Evolutionary conservation across 2,113 vertebrate genomes (phyloP).

Genomic region (Galeopterus variegatus): DNA sequence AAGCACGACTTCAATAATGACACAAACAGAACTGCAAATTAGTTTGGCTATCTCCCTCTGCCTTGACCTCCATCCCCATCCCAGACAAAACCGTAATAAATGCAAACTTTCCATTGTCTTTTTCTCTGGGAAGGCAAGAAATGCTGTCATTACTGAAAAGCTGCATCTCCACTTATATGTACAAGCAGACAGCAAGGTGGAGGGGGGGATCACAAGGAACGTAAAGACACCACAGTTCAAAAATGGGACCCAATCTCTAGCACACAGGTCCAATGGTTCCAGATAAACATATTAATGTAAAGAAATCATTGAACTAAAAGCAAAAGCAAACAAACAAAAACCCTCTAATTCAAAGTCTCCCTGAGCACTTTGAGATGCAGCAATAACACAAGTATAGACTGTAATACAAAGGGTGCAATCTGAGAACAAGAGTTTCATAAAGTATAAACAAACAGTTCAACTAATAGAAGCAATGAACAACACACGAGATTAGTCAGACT

Average conservation of each 20-base stretch:
- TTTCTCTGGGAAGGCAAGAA: background rate
- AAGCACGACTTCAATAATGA: background rate
- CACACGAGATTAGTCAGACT: background rate
- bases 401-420: background rate
- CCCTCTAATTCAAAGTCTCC: background rate
- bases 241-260: background rate
- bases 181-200: background rate
- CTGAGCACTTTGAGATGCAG: background rate
- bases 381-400: background rate
- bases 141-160: background rate
- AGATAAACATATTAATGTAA: background rate
- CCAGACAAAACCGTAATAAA: slow-evolving; percentile 15
- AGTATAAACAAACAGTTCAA: background rate
- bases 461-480: background rate
- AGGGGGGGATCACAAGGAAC: background rate
- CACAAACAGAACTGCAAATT: background rate
- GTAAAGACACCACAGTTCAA: background rate
- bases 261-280: background rate
- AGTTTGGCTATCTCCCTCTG: background rate
- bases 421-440: slow-evolving; percentile 8
- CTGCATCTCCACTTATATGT: background rate
- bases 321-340: background rate
- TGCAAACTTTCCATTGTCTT: background rate
- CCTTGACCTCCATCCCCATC: background rate
- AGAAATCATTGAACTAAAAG: background rate